Base-by-base conservation (phyloP, 30 jellyfish, hydroid and myxozoan species). In the Mastigias papua region DNA sequence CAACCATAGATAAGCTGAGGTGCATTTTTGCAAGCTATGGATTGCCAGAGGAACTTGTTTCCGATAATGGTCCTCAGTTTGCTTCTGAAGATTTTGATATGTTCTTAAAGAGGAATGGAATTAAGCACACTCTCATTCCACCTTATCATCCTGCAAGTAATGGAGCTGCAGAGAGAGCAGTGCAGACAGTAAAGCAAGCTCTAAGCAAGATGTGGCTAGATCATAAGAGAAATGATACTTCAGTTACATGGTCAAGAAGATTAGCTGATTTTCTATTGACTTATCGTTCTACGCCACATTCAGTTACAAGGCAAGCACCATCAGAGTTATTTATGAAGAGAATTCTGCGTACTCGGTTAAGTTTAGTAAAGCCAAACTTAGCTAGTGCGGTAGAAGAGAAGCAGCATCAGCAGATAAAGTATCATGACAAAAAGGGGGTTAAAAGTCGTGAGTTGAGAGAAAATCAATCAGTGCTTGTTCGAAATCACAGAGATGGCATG, bases 231-330 rank as follows among this genome's bases (percentile, higher is more conserved):
- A 73, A 37, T 73, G 76, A 82, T 68, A 60, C 90, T 57, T 65
- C 71, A 31, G 5, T 65, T 29, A 61, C 81, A 16, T 80, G 71
- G 70, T 62, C 90, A 79, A 62, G 70, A 80, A 67, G 76, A 67
- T 67, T 48, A 69, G 78, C 76, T 68, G 68, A 49, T 76, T 65
- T 82, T 35, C 51, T 81, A 81, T 81, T 48, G 58, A 54, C 78
- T 35, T 82, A 82, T 67, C 74, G 92, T 54, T 57, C 76, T 33
- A 82, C 92, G 86, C 92, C 92, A 68, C 86, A 72, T 42, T 26
- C 92, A 57, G 69, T 69, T 34, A 84, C 93, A 68, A 34, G 46
- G 73, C 79, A 32, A 58, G 86, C 93, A 69, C 97, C 97, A 69
- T 89, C 82, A 29, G 77, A 83, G 82, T 61, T 60, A 69, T 54